A percentile compares a stretch with the other conserved stretches of the same genome.
Evolutionary conservation across 2,888 invertebrate species (phyloP).

Genomic region (Heliconius aoede): DNA sequence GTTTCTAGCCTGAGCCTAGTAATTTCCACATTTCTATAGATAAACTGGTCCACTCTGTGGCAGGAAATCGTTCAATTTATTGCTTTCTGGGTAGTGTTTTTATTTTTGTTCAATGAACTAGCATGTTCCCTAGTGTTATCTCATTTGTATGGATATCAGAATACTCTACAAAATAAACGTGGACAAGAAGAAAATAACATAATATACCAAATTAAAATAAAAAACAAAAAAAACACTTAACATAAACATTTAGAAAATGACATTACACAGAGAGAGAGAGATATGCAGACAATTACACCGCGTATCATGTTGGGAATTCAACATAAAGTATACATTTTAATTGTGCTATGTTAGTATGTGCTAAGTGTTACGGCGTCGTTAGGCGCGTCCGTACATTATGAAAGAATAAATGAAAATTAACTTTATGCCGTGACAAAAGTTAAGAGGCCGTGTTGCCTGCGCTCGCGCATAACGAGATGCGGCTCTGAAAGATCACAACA

Average conservation of each 20-base stretch:
- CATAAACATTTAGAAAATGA: constrained; percentile 16
- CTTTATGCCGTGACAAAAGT: constrained; percentile 38
- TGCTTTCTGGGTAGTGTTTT: constrained; percentile 32
- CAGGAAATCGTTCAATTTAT: constrained; percentile 41
- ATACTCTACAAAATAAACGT: background rate
- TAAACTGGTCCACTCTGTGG: constrained; percentile 36
- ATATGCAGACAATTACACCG: constrained; percentile 16
- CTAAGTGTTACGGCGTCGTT: constrained; percentile 59
- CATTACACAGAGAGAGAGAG: background rate
- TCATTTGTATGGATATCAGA: background rate
- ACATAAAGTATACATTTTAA: constrained; percentile 61
- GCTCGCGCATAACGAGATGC: constrained; percentile 44
- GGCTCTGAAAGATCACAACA: constrained; percentile 48
- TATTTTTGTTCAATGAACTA: background rate
- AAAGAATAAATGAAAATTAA: constrained; percentile 52
- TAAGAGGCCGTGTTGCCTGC: constrained; percentile 21
- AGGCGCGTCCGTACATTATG: constrained; percentile 42
- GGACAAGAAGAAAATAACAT: too few species aligned
- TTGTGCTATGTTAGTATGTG: constrained; percentile 62
- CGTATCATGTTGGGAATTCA: constrained; percentile 28
- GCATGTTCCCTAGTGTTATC: background rate
- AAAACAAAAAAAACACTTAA: background rate
- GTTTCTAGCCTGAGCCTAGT: constrained; percentile 32
- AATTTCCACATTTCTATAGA: constrained; percentile 42
- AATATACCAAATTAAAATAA: too few species aligned